These are phyloP conservation scores for Scaeva pyrastri DNA, from an alignment of 2,888 invertebrate genomes.

Conservation along the genomic window DNA sequence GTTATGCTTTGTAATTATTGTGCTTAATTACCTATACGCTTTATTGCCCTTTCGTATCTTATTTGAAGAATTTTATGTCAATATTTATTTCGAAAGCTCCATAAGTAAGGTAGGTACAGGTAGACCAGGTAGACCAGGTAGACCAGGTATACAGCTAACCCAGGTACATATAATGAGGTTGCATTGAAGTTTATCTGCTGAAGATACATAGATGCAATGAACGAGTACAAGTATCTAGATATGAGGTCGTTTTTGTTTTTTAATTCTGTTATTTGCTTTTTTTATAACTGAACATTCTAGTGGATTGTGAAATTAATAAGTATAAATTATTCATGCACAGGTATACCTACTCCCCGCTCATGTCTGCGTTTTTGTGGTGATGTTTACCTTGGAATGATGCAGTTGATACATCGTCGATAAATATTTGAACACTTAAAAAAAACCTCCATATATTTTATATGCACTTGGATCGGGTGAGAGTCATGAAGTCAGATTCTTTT, in stretches of 20 bases:
- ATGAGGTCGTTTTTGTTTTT: conserved; percentile 22
- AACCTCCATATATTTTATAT: not conserved
- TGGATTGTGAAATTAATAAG: conserved; percentile 5
- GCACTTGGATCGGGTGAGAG: not conserved
- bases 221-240: no score
- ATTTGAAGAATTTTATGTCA: conserved; percentile 60
- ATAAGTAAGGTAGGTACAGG: not conserved
- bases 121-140: no score
- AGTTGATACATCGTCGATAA: conserved; percentile 45
- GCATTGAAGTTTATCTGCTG: conserved; percentile 29
- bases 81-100: conserved; percentile 55
- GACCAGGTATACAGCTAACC: not conserved
- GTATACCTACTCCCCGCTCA: no score
- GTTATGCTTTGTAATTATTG: conserved; percentile 53
- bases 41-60: conserved; percentile 55
- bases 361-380: conserved; percentile 1
- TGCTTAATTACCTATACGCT: conserved; percentile 53
- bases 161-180: conserved; percentile 6
- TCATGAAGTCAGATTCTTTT: conserved; percentile 33
- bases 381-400: conserved; percentile 42
- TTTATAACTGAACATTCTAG: conserved; percentile 17
- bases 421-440: conserved; percentile 42
- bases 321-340: conserved; percentile 33
- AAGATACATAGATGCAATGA: not conserved
- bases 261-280: not conserved